These are phyloP conservation scores for Pelosia muscerda DNA, from an alignment of 2,888 invertebrate species.

Conservation along the genomic window DNA sequence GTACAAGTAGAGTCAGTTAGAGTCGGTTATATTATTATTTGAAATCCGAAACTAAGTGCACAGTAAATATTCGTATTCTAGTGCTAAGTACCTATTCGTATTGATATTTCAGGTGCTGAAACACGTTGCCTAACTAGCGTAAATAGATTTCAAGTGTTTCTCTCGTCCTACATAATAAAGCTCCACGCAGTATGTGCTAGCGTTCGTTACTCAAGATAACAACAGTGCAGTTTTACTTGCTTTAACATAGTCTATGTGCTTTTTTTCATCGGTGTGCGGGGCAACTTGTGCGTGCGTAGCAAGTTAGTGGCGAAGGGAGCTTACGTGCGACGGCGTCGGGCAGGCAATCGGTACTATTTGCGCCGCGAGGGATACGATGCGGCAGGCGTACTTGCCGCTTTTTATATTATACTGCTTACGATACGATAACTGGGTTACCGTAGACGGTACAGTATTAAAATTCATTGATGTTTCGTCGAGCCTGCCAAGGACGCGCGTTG, in stretches of 20 bases:
- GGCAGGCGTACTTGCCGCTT: conserved; percentile 73
- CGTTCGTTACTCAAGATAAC: background rate
- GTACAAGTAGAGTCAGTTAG: background rate
- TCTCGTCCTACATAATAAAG: background rate
- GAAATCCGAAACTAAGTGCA: background rate
- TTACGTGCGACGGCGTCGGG: conserved; percentile 83
- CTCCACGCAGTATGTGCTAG: background rate
- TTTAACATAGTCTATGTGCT: conserved; percentile 3
- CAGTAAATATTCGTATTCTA: too few species aligned
- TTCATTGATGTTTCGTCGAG: conserved; percentile 79
- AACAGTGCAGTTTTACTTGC: conserved; percentile 1
- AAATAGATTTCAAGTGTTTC: background rate
- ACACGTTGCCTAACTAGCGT: background rate
- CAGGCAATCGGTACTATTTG: conserved; percentile 77
- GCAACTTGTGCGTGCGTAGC: conserved; percentile 69
- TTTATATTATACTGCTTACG: conserved; percentile 71
- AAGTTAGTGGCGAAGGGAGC: conserved; percentile 69
- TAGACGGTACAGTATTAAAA: conserved; percentile 81
- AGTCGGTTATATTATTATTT: background rate
- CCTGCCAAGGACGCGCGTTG: conserved; percentile 79
- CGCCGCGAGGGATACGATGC: conserved; percentile 66
- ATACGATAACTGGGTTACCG: conserved; percentile 84
- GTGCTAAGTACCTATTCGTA: background rate
- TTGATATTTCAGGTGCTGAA: background rate
- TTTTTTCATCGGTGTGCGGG: conserved; percentile 33